Evolutionary conservation across 23 tunicate genomes (phyloP), one percentile per base, ranked within the genome.

Genomic region (Trididemnum miniatum): DNA sequence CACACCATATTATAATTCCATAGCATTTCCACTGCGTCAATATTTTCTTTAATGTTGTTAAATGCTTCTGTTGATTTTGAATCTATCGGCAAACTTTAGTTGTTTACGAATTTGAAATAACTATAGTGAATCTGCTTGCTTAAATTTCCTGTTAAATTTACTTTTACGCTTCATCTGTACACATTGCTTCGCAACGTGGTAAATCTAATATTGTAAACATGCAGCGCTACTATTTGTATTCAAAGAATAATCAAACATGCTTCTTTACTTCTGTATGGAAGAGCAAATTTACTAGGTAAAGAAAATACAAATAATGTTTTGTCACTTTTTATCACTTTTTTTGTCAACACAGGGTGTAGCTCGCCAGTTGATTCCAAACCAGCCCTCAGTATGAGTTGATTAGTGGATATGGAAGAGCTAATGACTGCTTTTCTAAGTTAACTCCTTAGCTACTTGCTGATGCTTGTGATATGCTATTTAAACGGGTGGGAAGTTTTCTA

Each of bases 31-130:
- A 26, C 50, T 59, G 66, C 74, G 96, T 90, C 96, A 90, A 85
- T 80, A 90, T 90, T 80, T 85, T 80, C 63, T 54, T 77, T 77
- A 65, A 85, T 75, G 89, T 85, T 80, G 89, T 90, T 85, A 85
- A 85, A 75, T 74, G 78, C 79, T 65, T 72, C 36, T 89, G 94
- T 89, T 89, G 94, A 83, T 85, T 69, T 71, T 36, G 39, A 34
- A 28, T 65, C 79, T 71, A 59, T 83, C 78, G 31, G 81, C 85
- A 83, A 78, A 77, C 88, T 78, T 69, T 59, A 7, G 2, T 26
- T 52, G 12, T 77, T 52, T 67, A 32, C 75, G 32, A 38, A 67
- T 67, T 67, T 67, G 38, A 38, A n/a, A n/a, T 12, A 30, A 67
- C 75, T 31, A 77, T 77, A 54, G 20, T 77, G 80, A 74, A 74